These are phyloP conservation scores for Melipona beecheii DNA, from an alignment of 2,888 invertebrate species.

Conservation along the genomic window DNA sequence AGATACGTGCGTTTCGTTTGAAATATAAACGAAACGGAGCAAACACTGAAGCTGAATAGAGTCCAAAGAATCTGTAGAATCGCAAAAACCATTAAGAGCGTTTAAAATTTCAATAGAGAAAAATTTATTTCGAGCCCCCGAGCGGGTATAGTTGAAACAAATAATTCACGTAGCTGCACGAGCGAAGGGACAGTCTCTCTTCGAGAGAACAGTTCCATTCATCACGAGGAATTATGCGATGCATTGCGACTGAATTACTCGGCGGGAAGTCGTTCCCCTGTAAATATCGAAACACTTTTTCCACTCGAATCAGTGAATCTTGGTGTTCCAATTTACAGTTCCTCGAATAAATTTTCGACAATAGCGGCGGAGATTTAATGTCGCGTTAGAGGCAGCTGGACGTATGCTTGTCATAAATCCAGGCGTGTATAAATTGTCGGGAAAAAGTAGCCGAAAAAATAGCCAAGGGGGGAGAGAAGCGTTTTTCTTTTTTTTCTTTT, in stretches of 20 bases:
- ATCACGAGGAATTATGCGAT: neutral
- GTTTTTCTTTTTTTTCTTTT: too few relatives aligned
- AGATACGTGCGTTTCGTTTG: too few relatives aligned
- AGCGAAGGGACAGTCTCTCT: too few relatives aligned
- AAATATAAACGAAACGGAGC: too few relatives aligned
- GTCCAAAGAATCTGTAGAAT: too few relatives aligned
- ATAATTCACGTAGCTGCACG: too few relatives aligned
- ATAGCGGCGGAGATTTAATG: conserved; percentile 32
- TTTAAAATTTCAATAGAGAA: too few relatives aligned
- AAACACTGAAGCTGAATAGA: too few relatives aligned
- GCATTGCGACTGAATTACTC: neutral
- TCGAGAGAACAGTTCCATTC: neutral
- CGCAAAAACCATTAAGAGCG: too few relatives aligned
- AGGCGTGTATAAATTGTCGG: conserved; percentile 35
- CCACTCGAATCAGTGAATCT: neutral
- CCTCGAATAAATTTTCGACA: conserved; percentile 28
- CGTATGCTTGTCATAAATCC: conserved; percentile 34
- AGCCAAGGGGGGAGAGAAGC: neutral
- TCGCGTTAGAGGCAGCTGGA: conserved; percentile 10
- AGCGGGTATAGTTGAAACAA: too few relatives aligned
- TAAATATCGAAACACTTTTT: conserved; percentile 21
- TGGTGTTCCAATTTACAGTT: conserved; percentile 4
- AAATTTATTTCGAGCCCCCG: too few relatives aligned
- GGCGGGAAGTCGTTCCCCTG: too few relatives aligned
- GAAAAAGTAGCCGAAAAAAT: conserved; percentile 16